Percentiles rank a stretch among this genome's conserved stretches.
Conservation (phyloP, 1,140 invertebrate species). For the Ips nitidus region DNA sequence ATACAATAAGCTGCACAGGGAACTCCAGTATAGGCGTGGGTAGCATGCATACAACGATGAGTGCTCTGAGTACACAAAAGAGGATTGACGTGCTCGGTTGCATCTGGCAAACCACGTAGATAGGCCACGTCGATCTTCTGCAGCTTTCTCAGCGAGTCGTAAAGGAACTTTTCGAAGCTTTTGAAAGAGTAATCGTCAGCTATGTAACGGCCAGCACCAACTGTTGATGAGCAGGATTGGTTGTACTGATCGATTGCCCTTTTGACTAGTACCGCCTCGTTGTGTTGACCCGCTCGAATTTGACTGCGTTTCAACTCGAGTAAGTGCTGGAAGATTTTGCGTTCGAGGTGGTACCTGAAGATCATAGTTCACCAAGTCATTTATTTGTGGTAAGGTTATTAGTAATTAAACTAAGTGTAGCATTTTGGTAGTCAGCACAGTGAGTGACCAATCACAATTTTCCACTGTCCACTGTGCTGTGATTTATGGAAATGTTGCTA, state of each 20-base stretch:
- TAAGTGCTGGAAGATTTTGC: conserved; percentile 92
- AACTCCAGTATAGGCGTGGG: conserved; percentile 86
- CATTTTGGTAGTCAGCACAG: too few relatives aligned
- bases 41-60: conserved; percentile 84
- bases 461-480: too few relatives aligned
- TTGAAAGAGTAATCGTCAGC: conserved; percentile 76
- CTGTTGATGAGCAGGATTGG: conserved; percentile 67
- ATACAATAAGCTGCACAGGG: conserved; percentile 83
- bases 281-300: conserved; percentile 84
- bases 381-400: background rate
- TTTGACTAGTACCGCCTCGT: conserved; percentile 88
- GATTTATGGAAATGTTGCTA: too few relatives aligned
- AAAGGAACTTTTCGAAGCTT: conserved; percentile 89
- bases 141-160: conserved; percentile 79
- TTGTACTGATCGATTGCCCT: conserved; percentile 79
- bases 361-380: background rate
- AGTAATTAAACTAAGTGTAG: too few relatives aligned
- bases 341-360: conserved; percentile 82
- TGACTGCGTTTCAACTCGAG: conserved; percentile 90
- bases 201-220: conserved; percentile 71
- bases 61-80: conserved; percentile 79
- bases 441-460: too few relatives aligned
- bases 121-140: conserved; percentile 68
- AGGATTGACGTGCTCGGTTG: conserved; percentile 57
- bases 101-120: conserved; percentile 63